Conservation (phyloP, 2,888 invertebrate species). For the Zootermopsis nevadensis region DNA sequence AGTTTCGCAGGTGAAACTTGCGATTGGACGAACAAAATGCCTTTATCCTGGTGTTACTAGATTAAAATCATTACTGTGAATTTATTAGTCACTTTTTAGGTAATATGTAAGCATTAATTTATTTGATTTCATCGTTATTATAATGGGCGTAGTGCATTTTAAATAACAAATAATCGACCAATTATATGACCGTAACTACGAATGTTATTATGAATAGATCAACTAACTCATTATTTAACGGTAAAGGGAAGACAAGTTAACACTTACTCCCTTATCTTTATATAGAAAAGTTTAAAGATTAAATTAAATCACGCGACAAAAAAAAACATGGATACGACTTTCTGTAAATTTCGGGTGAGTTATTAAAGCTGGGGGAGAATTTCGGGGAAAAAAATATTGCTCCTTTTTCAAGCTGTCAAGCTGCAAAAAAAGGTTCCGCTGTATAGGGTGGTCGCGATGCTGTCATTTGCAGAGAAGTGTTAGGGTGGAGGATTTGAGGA, state of each 20-base stretch:
- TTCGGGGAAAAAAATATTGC: not conserved
- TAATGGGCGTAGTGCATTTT: no score
- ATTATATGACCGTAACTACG: no score
- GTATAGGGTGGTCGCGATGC: not conserved
- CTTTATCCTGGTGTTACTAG: no score
- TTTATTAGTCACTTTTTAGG: no score
- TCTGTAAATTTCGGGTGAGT: slow-evolving; percentile 23
- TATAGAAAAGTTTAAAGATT: not conserved
- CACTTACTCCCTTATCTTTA: not conserved
- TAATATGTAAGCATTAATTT: no score
- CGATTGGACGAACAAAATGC: no score
- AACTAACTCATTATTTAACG: no score
- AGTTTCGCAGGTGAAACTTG: no score
- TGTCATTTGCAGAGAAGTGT: slow-evolving; percentile 27
- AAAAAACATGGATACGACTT: slow-evolving; percentile 3
- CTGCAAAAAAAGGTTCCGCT: slow-evolving; percentile 5
- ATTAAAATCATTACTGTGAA: no score
- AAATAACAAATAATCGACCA: no score
- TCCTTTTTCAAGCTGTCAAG: slow-evolving; percentile 32
- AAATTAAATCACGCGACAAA: slow-evolving; percentile 9
- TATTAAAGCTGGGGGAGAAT: slow-evolving; percentile 10
- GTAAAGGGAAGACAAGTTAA: not conserved
- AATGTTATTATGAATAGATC: no score
- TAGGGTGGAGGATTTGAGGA: not conserved
- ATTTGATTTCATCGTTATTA: no score